A percentile compares a stretch with the other conserved stretches of the same genome.
Evolutionary conservation across 2,113 vertebrate species (phyloP).

Genomic region (Nannospalax galili): DNA sequence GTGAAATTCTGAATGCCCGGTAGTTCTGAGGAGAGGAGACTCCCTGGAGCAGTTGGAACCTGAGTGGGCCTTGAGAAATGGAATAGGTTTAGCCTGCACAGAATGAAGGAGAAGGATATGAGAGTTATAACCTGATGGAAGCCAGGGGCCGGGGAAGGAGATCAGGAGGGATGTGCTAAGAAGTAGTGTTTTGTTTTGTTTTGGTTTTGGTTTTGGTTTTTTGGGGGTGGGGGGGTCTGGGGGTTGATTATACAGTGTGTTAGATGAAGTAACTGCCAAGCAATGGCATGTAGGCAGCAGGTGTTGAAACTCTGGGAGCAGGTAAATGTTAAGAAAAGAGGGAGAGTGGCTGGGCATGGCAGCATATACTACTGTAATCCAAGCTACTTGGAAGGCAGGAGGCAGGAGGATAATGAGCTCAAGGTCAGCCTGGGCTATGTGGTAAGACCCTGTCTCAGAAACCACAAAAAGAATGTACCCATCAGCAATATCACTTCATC

Average conservation of each 20-base stretch:
- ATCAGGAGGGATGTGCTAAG: background rate
- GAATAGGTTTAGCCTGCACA: background rate
- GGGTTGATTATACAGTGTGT: background rate
- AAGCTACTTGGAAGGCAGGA: background rate
- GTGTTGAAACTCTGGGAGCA: background rate
- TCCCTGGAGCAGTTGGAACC: background rate
- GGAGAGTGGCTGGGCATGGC: background rate
- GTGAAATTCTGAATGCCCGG: background rate
- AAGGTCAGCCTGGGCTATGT: background rate
- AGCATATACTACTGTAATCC: background rate
- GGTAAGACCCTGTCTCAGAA: background rate
- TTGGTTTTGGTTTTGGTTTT: too few relatives aligned
- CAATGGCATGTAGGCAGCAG: background rate
- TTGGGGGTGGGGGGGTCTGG: too few relatives aligned
- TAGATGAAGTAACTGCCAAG: background rate
- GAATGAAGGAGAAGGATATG: background rate
- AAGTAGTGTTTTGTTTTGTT: background rate
- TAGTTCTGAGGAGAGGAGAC: slow-evolving; percentile 6
- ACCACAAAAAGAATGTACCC: background rate
- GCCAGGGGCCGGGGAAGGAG: background rate
- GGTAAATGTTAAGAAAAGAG: background rate
- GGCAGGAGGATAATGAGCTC: background rate
- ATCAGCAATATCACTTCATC: background rate
- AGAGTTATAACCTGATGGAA: background rate
- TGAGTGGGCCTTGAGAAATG: background rate